Conservation (phyloP, 2,888 invertebrate genomes). For the Psococerastis gibbosa region DNA sequence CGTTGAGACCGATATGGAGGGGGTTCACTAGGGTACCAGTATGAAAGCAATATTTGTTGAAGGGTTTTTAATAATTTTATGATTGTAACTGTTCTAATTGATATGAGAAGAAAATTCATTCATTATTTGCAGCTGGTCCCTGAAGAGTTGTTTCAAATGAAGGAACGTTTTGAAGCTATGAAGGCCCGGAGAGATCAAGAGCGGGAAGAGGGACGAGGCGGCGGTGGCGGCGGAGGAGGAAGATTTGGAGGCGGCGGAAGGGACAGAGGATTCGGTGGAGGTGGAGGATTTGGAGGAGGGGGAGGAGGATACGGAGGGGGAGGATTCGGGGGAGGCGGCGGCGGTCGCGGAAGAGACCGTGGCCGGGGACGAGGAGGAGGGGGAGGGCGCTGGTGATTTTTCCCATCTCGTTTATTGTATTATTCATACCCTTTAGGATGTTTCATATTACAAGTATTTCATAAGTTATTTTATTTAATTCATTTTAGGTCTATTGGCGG, state of each 20-base stretch:
- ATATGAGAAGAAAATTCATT: too few species aligned
- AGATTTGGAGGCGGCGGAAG: slow-evolving; percentile 22
- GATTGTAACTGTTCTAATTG: too few species aligned
- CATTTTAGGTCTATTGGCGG: too few species aligned
- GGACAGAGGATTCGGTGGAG: slow-evolving; percentile 14
- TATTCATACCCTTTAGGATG: too few species aligned
- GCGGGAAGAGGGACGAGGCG: slow-evolving; percentile 27
- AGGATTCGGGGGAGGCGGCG: slow-evolving; percentile 16
- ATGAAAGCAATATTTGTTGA: too few species aligned
- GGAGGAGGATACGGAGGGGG: slow-evolving; percentile 11
- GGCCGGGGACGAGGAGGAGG: slow-evolving; percentile 17
- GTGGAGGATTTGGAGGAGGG: slow-evolving; percentile 10
- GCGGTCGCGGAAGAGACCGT: slow-evolving; percentile 19
- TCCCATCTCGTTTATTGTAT: too few species aligned
- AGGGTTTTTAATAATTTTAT: too few species aligned
- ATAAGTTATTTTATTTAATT: too few species aligned
- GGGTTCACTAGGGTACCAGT: too few species aligned
- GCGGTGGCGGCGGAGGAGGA: slow-evolving; percentile 24
- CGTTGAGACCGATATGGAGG: too few species aligned
- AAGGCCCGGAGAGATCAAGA: slow-evolving; percentile 39
- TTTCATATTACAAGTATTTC: too few species aligned
- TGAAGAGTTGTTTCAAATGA: slow-evolving; percentile 53
- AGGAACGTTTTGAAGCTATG: slow-evolving; percentile 48
- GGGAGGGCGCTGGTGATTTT: slow-evolving; percentile 10
- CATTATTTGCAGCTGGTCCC: slow-evolving; percentile 56